Percentiles rank a stretch among this genome's conserved stretches.
phyloP scores from a whole-genome alignment of 2,888 invertebrate genomes.

The Leptinotarsa juncta region DNA sequence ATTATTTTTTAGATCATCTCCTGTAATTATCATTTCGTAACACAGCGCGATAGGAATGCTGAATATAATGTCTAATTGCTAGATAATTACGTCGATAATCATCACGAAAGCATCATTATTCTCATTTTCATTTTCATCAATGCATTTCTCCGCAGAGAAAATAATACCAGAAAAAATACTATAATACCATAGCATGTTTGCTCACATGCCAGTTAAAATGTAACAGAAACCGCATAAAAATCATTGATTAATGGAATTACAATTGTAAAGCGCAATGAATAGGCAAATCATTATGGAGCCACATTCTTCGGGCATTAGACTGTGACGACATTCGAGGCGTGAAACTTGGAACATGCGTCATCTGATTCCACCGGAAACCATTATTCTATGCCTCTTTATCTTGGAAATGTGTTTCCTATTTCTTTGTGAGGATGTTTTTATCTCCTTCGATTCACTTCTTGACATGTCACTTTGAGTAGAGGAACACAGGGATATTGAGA shows the following conservation, averaged over 20 bases:
- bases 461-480: too few species aligned
- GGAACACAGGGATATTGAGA: neutral
- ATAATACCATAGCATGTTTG: slow-evolving; percentile 23
- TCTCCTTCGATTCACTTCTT: neutral
- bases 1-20: slow-evolving; percentile 20
- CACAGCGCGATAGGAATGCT: slow-evolving; percentile 2
- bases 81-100: slow-evolving; percentile 21
- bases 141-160: slow-evolving; percentile 8
- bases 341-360: slow-evolving; percentile 49
- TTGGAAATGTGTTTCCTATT: slow-evolving; percentile 18
- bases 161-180: slow-evolving; percentile 11
- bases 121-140: slow-evolving; percentile 25
- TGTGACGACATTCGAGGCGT: slow-evolving; percentile 57
- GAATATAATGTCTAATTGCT: slow-evolving; percentile 9
- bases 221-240: slow-evolving; percentile 35
- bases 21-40: slow-evolving; percentile 21
- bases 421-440: neutral
- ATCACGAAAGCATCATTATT: slow-evolving; percentile 23
- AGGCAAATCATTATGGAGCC: slow-evolving; percentile 54
- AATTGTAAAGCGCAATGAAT: slow-evolving; percentile 47
- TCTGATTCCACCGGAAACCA: slow-evolving; percentile 35
- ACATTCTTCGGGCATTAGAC: slow-evolving; percentile 60
- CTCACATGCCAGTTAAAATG: slow-evolving; percentile 27
- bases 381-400: slow-evolving; percentile 34
- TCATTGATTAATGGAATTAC: slow-evolving; percentile 53